phyloP scores from a whole-genome alignment of 2,113 vertebrate genomes.

The Tenebrosternarchus preto region DNA sequence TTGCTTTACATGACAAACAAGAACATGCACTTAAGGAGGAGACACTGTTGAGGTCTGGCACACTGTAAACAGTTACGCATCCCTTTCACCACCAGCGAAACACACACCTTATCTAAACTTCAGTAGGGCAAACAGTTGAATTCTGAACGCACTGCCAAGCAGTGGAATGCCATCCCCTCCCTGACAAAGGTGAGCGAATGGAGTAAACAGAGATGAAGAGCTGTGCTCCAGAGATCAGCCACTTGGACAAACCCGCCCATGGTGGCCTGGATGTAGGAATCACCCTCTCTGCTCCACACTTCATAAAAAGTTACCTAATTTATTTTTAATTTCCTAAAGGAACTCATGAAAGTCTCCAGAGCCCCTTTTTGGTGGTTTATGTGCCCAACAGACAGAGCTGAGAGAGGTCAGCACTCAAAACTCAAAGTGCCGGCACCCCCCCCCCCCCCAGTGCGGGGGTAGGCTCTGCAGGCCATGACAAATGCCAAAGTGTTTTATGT shows the following conservation, averaged over 20 bases:
- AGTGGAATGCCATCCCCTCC: neutral
- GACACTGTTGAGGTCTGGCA: neutral
- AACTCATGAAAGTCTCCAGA: conserved; percentile 60
- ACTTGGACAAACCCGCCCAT: conserved; percentile 54
- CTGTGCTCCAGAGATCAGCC: conserved; percentile 53
- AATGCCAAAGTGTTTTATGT: neutral
- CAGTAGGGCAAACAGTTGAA: neutral
- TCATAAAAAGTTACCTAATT: conserved; percentile 51
- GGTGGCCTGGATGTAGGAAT: conserved; percentile 39
- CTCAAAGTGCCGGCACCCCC: no score
- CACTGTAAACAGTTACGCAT: neutral
- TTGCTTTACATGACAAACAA: no score
- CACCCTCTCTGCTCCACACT: conserved; percentile 40
- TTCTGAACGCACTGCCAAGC: neutral
- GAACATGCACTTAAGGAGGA: no score
- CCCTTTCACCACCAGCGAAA: neutral
- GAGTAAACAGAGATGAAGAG: conserved; percentile 59
- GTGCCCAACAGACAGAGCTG: neutral
- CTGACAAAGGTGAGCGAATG: conserved; percentile 37
- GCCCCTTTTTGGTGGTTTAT: conserved; percentile 47
- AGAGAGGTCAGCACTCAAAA: neutral
- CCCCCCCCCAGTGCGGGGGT: no score
- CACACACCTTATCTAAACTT: neutral
- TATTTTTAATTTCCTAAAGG: conserved; percentile 59
- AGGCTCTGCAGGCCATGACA: no score